A percentile compares a stretch with the other conserved stretches of the same genome.
Conservation (phyloP, 2,797 vertebrate species). For the Betta splendens region DNA sequence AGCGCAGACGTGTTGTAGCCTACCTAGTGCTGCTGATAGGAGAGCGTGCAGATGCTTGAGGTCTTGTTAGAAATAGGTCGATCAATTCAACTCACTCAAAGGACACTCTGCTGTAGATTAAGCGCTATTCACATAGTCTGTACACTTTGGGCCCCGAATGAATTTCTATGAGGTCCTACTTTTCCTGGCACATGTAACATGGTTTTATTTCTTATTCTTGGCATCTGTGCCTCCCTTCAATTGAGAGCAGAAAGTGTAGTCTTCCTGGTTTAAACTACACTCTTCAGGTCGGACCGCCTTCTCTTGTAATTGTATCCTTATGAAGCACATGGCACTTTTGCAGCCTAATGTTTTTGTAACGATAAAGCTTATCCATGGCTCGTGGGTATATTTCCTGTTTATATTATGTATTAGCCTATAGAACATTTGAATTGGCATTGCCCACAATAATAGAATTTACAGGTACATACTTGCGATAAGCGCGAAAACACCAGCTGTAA, state of each 20-base stretch:
- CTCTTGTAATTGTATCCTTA: neutral
- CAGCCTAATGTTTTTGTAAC: conserved; percentile 2
- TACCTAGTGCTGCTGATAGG: conserved; percentile 75
- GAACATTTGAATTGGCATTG: neutral
- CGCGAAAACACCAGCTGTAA: conserved; percentile 2
- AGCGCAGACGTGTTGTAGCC: conserved; percentile 79
- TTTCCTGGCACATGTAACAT: conserved; percentile 25
- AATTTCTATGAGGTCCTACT: conserved; percentile 32
- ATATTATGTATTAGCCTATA: neutral
- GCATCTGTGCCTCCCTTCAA: neutral
- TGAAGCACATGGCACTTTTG: neutral
- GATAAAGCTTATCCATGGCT: neutral
- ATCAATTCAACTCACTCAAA: conserved; percentile 76
- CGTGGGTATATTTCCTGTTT: conserved; percentile 3
- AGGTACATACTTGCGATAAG: neutral
- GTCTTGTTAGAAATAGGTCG: conserved; percentile 79
- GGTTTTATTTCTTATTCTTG: conserved; percentile 27
- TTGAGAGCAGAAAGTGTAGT: conserved; percentile 11
- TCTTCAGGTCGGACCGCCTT: neutral
- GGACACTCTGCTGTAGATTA: conserved; percentile 64
- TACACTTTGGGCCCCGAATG: conserved; percentile 25
- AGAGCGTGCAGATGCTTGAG: conserved; percentile 78
- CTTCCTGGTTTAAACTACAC: neutral
- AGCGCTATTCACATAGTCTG: conserved; percentile 48
- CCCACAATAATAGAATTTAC: conserved; percentile 9